A percentile compares a stretch with the other conserved stretches of the same genome.
Conservation (phyloP, 2,888 invertebrate species). For the Tubiluchus corallicola region DNA sequence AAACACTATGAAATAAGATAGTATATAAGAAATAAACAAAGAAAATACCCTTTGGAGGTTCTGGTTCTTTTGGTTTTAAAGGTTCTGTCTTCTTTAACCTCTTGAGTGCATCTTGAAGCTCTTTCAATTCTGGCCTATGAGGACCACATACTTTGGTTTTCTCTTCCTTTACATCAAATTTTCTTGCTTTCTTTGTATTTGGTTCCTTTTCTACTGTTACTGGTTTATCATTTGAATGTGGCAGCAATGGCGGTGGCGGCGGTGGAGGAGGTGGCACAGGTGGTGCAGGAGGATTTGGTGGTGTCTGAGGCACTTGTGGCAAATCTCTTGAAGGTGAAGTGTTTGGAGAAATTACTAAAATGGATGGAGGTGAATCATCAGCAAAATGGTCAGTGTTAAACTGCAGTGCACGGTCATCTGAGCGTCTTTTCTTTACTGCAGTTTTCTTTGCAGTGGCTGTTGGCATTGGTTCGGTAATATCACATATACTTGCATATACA, state of each 20-base stretch:
- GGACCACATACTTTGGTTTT: neutral
- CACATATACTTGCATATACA: neutral
- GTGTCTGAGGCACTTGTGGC: too few relatives aligned
- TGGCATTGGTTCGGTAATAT: too few relatives aligned
- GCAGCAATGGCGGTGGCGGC: neutral
- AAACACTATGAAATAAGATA: too few relatives aligned
- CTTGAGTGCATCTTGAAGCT: neutral
- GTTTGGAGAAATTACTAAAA: neutral
- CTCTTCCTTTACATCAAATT: neutral
- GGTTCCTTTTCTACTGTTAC: too few relatives aligned
- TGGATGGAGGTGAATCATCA: neutral
- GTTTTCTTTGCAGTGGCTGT: neutral
- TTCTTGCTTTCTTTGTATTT: too few relatives aligned
- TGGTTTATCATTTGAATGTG: neutral
- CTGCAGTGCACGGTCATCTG: neutral
- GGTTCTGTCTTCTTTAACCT: slow-evolving; percentile 1
- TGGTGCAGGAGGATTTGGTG: neutral
- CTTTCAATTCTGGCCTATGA: neutral
- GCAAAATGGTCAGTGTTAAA: neutral
- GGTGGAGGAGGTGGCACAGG: neutral
- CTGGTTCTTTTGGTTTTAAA: neutral
- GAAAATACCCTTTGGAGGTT: too few relatives aligned
- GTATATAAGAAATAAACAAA: too few relatives aligned
- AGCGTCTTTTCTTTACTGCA: neutral
- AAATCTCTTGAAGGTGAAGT: neutral